Base-by-base conservation (phyloP, 1,140 invertebrate genomes). In the Drosophila bipectinata region DNA sequence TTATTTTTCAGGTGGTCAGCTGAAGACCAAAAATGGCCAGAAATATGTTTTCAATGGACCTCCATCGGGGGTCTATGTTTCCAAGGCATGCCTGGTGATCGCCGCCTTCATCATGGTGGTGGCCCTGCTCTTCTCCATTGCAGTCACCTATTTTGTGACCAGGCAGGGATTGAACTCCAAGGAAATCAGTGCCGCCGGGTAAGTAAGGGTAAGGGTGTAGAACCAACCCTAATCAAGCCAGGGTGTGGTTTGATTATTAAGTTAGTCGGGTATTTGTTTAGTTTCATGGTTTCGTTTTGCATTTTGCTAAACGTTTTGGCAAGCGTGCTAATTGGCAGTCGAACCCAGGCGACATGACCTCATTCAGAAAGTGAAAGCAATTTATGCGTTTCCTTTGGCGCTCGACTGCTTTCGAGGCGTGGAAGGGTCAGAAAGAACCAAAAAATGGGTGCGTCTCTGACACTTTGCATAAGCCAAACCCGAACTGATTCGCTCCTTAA, bases 11-110 rank as follows among this genome's bases (percentile, higher is more conserved):
- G 91, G 91, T 41, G 91, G 91, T 26, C 91, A 92, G 48, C 71
- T 92, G 2, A 92, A 92, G 77, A 91, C 91, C 15, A 92, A 92
- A 48, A 92, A 92, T 64, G 91, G 91, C 14, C 91, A 92, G 61
- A 92, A 92, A 72, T 92, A 92, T 63, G 80, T 92, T 9, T 90
- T 92, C 58, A 92, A 92, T 62, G 89, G 91, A 2, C 75, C 66
- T 41, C 90, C 90, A 7, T 87, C 90, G 39, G 91, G 91, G 15
- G 78, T 91, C 2, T 91, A 85, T 72, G 88, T 92, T 8, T 82
- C 91, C 8, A 90, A 66, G 56, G 53, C 75, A 8, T 92, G 91
- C 28, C 69, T 80, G 44, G 39, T 85, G 52, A 71, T 91, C 41
- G 66, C 85, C 0, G 78, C 72, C 5, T 51, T 91, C 45, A 79